These are phyloP conservation scores for Trachelus stipa DNA, from an alignment of 2,888 invertebrate species.

Conservation along the genomic window DNA sequence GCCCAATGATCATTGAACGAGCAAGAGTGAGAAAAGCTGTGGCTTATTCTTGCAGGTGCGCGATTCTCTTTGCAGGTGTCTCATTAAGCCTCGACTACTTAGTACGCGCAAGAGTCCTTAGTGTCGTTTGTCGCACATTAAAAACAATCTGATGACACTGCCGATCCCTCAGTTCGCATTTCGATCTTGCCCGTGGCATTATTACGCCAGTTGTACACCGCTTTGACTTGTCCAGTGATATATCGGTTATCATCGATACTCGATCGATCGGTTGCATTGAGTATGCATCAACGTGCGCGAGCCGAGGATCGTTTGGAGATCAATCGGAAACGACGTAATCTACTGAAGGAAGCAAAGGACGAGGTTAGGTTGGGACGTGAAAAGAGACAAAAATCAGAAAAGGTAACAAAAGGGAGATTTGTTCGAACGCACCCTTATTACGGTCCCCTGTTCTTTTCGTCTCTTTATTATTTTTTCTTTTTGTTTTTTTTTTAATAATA, in stretches of 20 bases:
- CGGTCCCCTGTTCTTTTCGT: not conserved
- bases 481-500: not conserved
- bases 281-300: not conserved
- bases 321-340: constrained; percentile 21
- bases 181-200: constrained; percentile 37
- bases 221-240: not conserved
- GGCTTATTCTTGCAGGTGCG: not conserved
- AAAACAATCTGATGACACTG: constrained; percentile 59
- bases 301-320: not conserved
- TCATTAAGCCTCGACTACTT: constrained; percentile 14
- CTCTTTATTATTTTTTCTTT: not conserved
- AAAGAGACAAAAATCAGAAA: constrained; percentile 50
- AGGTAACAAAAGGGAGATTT: constrained; percentile 40
- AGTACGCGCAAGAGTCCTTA: constrained; percentile 9
- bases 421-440: not conserved
- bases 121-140: constrained; percentile 39
- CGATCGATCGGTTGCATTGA: not conserved
- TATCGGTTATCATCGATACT: not conserved
- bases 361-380: constrained; percentile 55
- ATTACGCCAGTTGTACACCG: not conserved
- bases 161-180: constrained; percentile 48
- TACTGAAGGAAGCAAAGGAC: constrained; percentile 58
- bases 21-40: not conserved
- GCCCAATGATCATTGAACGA: not conserved
- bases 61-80: constrained; percentile 21